These are phyloP conservation scores for Bombyx huttoni DNA, from an alignment of 2,888 invertebrate species.

Conservation along the genomic window DNA sequence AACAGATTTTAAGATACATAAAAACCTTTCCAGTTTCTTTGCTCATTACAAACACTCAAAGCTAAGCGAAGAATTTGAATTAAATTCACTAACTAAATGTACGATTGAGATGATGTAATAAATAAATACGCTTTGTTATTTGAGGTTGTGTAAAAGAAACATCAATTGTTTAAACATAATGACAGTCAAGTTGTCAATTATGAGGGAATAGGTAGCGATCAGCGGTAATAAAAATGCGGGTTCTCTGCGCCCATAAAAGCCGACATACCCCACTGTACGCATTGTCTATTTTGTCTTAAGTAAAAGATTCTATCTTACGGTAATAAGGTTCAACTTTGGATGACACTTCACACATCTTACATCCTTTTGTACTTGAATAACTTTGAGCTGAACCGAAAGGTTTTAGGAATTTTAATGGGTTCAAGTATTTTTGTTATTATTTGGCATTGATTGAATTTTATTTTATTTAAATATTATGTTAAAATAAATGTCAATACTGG, in stretches of 20 bases:
- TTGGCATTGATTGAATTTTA: neutral
- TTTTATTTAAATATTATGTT: neutral
- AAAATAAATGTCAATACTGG: neutral
- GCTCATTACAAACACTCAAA: neutral
- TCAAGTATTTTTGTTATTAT: neutral
- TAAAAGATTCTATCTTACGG: constrained; percentile 19
- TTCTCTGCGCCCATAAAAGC: constrained; percentile 60
- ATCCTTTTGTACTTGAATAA: neutral
- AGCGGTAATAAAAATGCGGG: constrained; percentile 65
- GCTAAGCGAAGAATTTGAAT: no score
- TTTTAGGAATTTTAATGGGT: neutral
- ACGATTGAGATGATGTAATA: neutral
- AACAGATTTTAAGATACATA: no score
- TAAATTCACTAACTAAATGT: neutral
- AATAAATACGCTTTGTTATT: neutral
- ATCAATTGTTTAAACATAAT: constrained; percentile 60
- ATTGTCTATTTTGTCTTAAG: constrained; percentile 34
- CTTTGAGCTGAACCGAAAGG: neutral
- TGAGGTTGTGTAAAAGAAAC: constrained; percentile 13
- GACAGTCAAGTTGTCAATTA: constrained; percentile 66
- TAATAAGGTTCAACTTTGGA: constrained; percentile 22
- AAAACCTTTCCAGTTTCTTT: neutral
- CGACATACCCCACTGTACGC: constrained; percentile 57
- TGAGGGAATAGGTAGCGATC: constrained; percentile 69
- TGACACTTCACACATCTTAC: neutral